Conservation (phyloP, 2,888 invertebrate genomes). For the Antheraea yamamai region DNA sequence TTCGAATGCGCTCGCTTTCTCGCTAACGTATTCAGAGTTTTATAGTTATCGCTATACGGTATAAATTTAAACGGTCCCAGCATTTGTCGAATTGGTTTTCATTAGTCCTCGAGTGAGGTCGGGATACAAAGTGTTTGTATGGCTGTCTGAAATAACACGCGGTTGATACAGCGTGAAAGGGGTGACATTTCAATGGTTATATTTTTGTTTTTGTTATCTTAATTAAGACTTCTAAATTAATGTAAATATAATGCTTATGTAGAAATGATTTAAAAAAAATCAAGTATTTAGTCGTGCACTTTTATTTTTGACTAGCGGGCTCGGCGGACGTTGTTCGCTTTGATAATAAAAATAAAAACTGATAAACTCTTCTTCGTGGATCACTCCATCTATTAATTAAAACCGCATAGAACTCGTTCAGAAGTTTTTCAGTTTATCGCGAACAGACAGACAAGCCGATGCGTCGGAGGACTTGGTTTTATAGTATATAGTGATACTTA, state of each 20-base stretch:
- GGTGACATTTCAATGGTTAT: constrained; percentile 35
- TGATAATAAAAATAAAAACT: no score
- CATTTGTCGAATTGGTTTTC: constrained; percentile 43
- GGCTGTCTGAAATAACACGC: constrained; percentile 71
- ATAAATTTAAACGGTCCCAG: constrained; percentile 8
- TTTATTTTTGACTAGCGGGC: no score
- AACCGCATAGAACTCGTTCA: no score
- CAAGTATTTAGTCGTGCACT: no score
- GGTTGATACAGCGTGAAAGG: constrained; percentile 65
- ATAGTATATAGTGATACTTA: no score
- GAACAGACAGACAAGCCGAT: no score
- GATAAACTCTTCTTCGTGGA: no score
- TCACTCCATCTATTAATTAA: no score
- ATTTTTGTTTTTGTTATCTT: not conserved
- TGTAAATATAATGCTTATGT: not conserved
- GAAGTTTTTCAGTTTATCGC: no score
- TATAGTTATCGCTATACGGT: constrained; percentile 36
- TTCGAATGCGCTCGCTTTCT: constrained; percentile 2
- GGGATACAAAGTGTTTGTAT: constrained; percentile 65
- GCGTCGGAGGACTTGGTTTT: no score
- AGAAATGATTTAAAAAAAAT: not conserved
- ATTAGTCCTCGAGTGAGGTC: constrained; percentile 65
- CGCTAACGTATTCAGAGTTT: constrained; percentile 32
- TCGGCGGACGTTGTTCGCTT: no score
- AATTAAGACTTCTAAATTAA: not conserved